phyloP scores from a whole-genome alignment of 2,888 invertebrate genomes.

The Mechanitis mazaeus region DNA sequence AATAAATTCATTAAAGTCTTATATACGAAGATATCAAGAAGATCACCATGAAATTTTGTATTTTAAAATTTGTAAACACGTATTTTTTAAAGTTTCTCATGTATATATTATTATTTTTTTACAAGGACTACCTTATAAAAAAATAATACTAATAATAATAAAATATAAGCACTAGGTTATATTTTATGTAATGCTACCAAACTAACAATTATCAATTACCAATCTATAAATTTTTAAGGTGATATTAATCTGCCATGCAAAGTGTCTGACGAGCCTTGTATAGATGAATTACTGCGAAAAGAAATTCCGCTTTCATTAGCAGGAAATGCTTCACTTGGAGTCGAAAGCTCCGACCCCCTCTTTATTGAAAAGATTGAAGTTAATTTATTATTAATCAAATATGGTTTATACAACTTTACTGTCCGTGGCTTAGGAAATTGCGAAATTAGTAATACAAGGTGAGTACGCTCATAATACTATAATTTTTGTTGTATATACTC shows the following conservation, averaged over 20 bases:
- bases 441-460: constrained; percentile 17
- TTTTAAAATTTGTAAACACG: too few species aligned
- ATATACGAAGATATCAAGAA: background rate
- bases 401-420: constrained; percentile 19
- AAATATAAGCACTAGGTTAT: too few species aligned
- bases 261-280: background rate
- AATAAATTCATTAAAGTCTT: too few species aligned
- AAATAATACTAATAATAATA: too few species aligned
- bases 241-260: background rate
- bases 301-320: background rate
- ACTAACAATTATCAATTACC: too few species aligned
- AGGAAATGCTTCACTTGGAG: constrained; percentile 11
- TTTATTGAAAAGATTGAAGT: constrained; percentile 22
- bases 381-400: constrained; percentile 22
- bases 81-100: too few species aligned
- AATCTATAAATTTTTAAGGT: background rate
- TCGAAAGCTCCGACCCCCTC: constrained; percentile 21
- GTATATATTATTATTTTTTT: too few species aligned
- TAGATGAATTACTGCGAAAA: background rate
- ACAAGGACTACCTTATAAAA: too few species aligned
- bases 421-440: constrained; percentile 16
- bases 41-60: background rate
- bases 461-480: constrained; percentile 2
- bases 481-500: too few species aligned
- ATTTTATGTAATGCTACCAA: too few species aligned